Base-by-base conservation (phyloP, 1,140 invertebrate genomes). In the Propsilocerus akamusi region DNA sequence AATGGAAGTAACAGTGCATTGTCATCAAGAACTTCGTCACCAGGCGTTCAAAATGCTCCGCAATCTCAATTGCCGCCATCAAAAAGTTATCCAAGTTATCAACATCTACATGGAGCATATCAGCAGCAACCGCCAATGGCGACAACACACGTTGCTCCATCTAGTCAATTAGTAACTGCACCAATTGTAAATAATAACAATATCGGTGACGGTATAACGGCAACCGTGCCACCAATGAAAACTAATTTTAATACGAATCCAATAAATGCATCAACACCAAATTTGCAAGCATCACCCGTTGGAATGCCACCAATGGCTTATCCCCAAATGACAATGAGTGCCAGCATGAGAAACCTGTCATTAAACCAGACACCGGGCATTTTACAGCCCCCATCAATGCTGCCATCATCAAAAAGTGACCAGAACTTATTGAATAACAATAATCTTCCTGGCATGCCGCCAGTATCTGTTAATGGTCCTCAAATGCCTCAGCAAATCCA, bases 391-490 rank as follows among this genome's bases (percentile, higher is more conserved):
- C 34, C 34, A 20, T 1, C 14, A 20, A 14, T 20, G 22, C 17
- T 41, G 34, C 34, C 17, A 20, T 41, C 34, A 41, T 41, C 34
- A 41, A 41, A 41, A 17, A 41, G 34, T 41, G 34, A 41, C 22
- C 34, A 41, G 34, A 41, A 41, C 22, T 17, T 41, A 17, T 41
- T 41, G 22, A 41, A 41, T 17, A 41, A 41, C 22, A 37, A 37
- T 37, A 41, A 41, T 20, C 17, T 17, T 37, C 7, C 2, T 6
- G 5, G 22, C 10, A 20, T 17, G 34, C 17, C 17, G 22, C 34
- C 34, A 41, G 17, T 30, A 30, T 10, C n/a, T n/a, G n/a, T n/a
- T n/a, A n/a, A n/a, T n/a, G n/a, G n/a, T n/a, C n/a, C n/a, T n/a
- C n/a, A n/a, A n/a, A n/a, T n/a, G n/a, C n/a, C n/a, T n/a, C n/a